Base-by-base conservation (phyloP, 2,888 invertebrate genomes). In the Melieria crassipennis region DNA sequence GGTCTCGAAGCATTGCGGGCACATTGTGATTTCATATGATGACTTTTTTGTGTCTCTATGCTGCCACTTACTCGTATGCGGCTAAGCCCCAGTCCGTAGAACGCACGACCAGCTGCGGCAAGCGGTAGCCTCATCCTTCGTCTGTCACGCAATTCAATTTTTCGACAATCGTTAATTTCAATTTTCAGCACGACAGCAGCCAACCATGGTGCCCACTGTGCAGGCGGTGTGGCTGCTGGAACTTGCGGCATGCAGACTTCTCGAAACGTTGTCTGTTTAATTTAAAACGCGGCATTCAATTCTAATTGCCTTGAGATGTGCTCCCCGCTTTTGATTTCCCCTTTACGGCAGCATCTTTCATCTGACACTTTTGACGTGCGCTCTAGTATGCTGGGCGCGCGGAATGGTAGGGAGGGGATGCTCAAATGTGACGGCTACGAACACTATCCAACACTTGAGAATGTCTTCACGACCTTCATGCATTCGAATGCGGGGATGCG, bases 71-170 rank as follows among this genome's bases (percentile, higher is more conserved):
- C 50, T 30, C 10, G n/a, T 52, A n/a, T 52, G 52, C 13, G 11
- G 11, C 13, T 52, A 5, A 5, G 30, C 30, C 30, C 3, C 30
- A 30, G 30, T 30, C 30, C 30, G 30, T 30, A 30, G 30, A 30
- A 2, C 30, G 30, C 30, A 30, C 30, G 30, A 30, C 3, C 30
- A 30, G 30, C 30, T 3, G 30, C 30, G 30, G 30, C 30, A 30
- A 11, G 11, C 13, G 13, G 5, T 52, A n/a, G 5, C 0, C 4
- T 52, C 64, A 64, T 64, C 64, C 64, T 64, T 64, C 52, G 64
- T 64, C 64, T 64, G 64, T 52, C 64, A 52, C 64, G 52, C 64
- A 50, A 47, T 64, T 52, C 52, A 64, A 64, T 64, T 64, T 7
- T 42, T 16, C 30, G 30, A 30, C 50, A 64, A 42, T 30, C 64